Percentiles rank a stretch among this genome's conserved stretches.
Evolutionary conservation across 53 echinoderm and acorn worm species (phyloP).

Genomic region (Arbacia lixula): DNA sequence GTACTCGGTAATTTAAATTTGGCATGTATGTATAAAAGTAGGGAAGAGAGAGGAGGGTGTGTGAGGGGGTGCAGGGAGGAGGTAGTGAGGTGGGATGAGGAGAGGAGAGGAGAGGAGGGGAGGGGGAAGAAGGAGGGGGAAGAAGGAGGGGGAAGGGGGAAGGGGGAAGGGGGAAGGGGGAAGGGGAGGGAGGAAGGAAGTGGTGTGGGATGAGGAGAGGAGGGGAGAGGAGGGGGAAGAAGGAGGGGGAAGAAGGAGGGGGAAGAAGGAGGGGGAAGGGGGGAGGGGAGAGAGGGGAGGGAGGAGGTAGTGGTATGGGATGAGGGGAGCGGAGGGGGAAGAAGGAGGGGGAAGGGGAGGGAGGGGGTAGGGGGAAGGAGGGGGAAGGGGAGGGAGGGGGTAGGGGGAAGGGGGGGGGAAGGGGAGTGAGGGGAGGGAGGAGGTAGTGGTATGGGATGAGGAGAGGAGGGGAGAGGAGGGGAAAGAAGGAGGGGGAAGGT

Average conservation of each 20-base stretch:
- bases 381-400: neutral
- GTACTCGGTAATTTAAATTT: too few relatives aligned
- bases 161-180: neutral
- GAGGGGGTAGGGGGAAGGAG: neutral
- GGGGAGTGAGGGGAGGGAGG: neutral
- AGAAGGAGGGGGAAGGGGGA: neutral
- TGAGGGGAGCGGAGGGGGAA: too few relatives aligned
- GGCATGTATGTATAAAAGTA: too few relatives aligned
- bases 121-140: neutral
- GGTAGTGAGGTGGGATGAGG: neutral
- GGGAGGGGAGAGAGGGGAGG: too few relatives aligned
- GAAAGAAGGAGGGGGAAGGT: neutral
- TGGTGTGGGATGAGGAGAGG: neutral
- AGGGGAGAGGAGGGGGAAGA: neutral
- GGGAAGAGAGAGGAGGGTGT: too few relatives aligned
- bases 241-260: neutral
- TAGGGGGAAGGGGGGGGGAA: neutral
- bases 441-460: too few relatives aligned
- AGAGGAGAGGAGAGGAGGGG: neutral
- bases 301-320: too few relatives aligned
- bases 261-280: too few relatives aligned
- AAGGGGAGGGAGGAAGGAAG: neutral
- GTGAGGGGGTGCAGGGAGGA: too few relatives aligned
- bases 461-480: neutral
- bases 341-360: neutral